A percentile compares a stretch with the other conserved stretches of the same genome.
These are phyloP conservation scores for Astropecten irregularis DNA, from an alignment of 53 echinoderm and acorn worm species.

Conservation along the genomic window DNA sequence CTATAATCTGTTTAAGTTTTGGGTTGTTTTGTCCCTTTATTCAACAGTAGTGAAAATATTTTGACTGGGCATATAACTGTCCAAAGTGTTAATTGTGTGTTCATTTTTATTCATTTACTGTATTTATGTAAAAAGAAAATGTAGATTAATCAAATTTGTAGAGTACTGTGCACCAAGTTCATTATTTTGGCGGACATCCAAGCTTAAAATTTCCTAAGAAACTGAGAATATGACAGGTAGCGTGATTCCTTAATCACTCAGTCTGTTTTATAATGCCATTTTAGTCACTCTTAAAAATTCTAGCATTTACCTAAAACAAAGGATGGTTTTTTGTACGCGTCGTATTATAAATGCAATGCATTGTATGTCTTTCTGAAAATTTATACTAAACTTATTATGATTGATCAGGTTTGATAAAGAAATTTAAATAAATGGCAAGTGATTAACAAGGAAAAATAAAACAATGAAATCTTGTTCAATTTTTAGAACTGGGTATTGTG, in stretches of 20 bases:
- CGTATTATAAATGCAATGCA: conserved; percentile 25
- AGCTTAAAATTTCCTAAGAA: neutral
- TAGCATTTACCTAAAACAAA: neutral
- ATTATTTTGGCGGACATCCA: neutral
- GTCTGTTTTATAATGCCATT: neutral
- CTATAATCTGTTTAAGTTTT: too few species aligned
- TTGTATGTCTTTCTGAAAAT: conserved; percentile 28
- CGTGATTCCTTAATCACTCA: neutral
- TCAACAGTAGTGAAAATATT: too few species aligned
- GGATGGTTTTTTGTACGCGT: neutral
- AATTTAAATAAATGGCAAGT: neutral
- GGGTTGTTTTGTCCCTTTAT: too few species aligned
- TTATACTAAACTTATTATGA: conserved; percentile 27
- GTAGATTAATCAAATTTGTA: neutral
- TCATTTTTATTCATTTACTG: too few species aligned
- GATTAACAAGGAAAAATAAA: too few species aligned
- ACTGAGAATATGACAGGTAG: neutral
- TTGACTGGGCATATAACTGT: too few species aligned
- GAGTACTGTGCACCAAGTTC: neutral
- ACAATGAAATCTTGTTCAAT: too few species aligned
- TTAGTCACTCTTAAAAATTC: neutral
- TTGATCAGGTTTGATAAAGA: conserved; percentile 32
- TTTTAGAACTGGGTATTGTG: too few species aligned
- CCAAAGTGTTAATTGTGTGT: too few species aligned
- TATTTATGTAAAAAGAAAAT: neutral